Conservation (phyloP, 2,888 invertebrate genomes). For the Amiota minor region DNA sequence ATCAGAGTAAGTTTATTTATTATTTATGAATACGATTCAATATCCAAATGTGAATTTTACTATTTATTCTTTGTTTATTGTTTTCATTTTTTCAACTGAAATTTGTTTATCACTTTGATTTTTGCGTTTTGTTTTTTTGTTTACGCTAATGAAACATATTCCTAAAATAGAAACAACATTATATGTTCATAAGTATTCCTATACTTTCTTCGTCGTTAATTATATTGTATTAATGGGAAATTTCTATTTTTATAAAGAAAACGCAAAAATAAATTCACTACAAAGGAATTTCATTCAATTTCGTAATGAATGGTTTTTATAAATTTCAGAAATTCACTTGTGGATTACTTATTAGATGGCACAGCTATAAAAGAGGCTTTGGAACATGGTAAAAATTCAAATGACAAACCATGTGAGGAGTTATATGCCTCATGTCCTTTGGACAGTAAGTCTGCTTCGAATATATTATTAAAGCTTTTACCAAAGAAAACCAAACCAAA, state of each 20-base stretch:
- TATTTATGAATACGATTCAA: not conserved
- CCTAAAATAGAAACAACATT: not conserved
- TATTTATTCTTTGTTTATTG: not conserved
- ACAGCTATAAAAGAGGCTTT: conserved; percentile 82
- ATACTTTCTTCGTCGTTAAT: no score
- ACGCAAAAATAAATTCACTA: not conserved
- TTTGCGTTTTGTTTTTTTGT: no score
- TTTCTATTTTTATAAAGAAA: not conserved
- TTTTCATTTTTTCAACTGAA: not conserved
- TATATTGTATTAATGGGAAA: no score
- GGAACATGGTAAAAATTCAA: conserved; percentile 76
- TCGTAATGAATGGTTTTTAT: not conserved
- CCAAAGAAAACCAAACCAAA: conserved; percentile 71
- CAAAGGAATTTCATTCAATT: not conserved
- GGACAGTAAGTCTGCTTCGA: conserved; percentile 79
- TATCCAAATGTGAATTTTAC: not conserved
- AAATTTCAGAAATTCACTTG: conserved; percentile 78
- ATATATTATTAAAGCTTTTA: conserved; percentile 80
- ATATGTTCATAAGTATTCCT: no score
- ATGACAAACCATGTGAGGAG: conserved; percentile 76
- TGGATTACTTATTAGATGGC: conserved; percentile 82
- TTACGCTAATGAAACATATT: conserved; percentile 11
- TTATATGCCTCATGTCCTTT: conserved; percentile 81
- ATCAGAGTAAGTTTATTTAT: conserved; percentile 76
- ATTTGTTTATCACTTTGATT: not conserved